These are phyloP conservation scores for Drosophila nr. perissopoda DNA, from an alignment of 2,888 invertebrate species.

Conservation along the genomic window DNA sequence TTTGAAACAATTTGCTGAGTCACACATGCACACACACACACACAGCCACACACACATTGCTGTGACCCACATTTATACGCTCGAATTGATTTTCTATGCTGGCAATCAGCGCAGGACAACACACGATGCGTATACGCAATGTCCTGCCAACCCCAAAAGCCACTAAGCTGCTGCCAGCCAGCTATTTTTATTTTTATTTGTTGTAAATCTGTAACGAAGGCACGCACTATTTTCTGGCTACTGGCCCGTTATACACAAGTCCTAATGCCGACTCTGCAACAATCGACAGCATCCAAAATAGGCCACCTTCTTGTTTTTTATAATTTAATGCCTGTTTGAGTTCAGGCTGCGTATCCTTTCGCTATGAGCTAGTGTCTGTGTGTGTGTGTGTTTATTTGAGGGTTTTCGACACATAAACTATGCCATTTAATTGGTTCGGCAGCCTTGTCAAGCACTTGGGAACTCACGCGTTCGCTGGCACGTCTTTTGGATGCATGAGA, in stretches of 20 bases:
- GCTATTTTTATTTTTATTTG: constrained; percentile 55
- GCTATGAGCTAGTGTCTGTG: constrained; percentile 39
- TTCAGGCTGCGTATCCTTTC: constrained; percentile 59
- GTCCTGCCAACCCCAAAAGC: constrained; percentile 34
- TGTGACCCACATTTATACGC: constrained; percentile 77
- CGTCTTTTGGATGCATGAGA: constrained; percentile 59
- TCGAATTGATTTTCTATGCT: constrained; percentile 76
- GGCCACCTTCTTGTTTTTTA: constrained; percentile 41
- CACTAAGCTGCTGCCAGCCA: constrained; percentile 22
- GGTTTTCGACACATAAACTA: constrained; percentile 65
- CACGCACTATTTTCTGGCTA: constrained; percentile 69
- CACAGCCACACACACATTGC: constrained; percentile 13
- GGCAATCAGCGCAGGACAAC: constrained; percentile 67
- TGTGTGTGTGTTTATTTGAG: constrained; percentile 15
- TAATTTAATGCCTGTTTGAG: constrained; percentile 78
- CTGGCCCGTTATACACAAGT: constrained; percentile 17
- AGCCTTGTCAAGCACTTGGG: constrained; percentile 48
- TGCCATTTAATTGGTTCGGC: constrained; percentile 71
- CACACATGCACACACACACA: constrained; percentile 31
- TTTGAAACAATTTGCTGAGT: constrained; percentile 72
- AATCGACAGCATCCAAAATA: constrained; percentile 24
- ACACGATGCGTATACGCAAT: constrained; percentile 70
- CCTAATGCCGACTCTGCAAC: constrained; percentile 71
- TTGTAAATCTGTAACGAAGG: constrained; percentile 74
- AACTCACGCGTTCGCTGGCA: constrained; percentile 34